These are phyloP conservation scores for Nemoura dubitans DNA, from an alignment of 2,888 invertebrate species.

Conservation along the genomic window DNA sequence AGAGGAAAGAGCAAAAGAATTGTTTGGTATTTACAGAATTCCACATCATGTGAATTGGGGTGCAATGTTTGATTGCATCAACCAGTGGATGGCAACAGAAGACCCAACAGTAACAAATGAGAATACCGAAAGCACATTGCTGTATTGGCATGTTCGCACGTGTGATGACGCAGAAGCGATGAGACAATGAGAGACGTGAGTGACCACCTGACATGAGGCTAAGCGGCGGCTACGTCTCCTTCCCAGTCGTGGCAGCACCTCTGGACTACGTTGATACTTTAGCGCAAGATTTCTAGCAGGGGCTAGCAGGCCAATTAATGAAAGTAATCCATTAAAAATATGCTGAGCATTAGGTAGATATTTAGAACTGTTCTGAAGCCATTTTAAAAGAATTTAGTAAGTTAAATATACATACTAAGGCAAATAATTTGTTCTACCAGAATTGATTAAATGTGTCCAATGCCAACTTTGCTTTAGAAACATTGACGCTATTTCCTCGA, in stretches of 20 bases:
- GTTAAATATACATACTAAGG: too few relatives aligned
- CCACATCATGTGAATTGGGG: not conserved
- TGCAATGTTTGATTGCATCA: not conserved
- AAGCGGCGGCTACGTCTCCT: not conserved
- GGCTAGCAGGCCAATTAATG: too few relatives aligned
- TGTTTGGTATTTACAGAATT: not conserved
- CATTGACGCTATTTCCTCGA: too few relatives aligned
- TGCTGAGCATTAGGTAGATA: too few relatives aligned
- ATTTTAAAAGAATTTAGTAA: too few relatives aligned
- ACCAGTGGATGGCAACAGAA: not conserved
- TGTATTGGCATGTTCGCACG: not conserved
- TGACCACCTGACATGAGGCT: not conserved
- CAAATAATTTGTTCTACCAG: too few relatives aligned
- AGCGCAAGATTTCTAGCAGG: too few relatives aligned
- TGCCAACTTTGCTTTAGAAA: too few relatives aligned
- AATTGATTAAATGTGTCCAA: too few relatives aligned
- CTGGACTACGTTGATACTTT: too few relatives aligned
- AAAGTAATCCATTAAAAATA: too few relatives aligned
- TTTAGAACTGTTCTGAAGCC: too few relatives aligned
- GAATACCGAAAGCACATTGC: slow-evolving; percentile 12
- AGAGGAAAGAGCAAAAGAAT: not conserved
- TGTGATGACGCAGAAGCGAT: slow-evolving; percentile 7
- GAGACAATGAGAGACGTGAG: not conserved
- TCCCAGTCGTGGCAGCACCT: not conserved
- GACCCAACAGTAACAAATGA: not conserved